Evolutionary conservation across 2,113 vertebrate genomes (phyloP).

Genomic region (Pedetes capensis): DNA sequence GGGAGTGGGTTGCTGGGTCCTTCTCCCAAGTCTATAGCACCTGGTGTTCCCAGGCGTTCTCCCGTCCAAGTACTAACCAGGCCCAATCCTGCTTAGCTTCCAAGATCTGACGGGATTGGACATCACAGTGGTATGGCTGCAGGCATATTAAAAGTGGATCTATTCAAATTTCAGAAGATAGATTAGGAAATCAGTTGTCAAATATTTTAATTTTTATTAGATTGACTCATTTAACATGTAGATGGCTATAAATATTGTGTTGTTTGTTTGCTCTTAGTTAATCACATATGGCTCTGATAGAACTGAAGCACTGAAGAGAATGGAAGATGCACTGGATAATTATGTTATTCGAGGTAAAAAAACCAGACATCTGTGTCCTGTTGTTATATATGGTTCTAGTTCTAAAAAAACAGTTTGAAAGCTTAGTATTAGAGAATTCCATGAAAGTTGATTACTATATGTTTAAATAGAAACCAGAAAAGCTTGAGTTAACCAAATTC

Average conservation of each 20-base stretch:
- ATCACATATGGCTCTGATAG: conserved; percentile 92
- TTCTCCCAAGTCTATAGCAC: no score
- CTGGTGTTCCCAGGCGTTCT: no score
- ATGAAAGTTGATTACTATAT: conserved; percentile 83
- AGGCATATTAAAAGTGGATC: no score
- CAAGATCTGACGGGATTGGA: no score
- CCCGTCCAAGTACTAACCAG: no score
- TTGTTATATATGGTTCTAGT: conserved; percentile 81
- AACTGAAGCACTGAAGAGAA: conserved; percentile 91
- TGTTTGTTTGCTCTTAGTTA: conserved; percentile 83
- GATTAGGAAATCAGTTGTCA: neutral
- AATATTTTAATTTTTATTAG: conserved; percentile 5
- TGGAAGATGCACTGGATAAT: conserved; percentile 94
- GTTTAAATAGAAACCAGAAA: conserved; percentile 84
- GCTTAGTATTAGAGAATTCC: conserved; percentile 88
- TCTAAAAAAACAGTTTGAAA: conserved; percentile 85
- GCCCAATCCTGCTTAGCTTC: no score
- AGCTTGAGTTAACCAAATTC: conserved; percentile 77
- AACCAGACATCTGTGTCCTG: conserved; percentile 73
- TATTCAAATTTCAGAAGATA: neutral
- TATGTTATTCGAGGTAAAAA: conserved; percentile 97
- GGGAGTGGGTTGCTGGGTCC: no score
- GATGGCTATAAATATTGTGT: neutral
- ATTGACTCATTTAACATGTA: neutral
- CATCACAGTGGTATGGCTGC: no score